phyloP scores from a whole-genome alignment of 2,888 invertebrate genomes.

The Sipha maydis region DNA sequence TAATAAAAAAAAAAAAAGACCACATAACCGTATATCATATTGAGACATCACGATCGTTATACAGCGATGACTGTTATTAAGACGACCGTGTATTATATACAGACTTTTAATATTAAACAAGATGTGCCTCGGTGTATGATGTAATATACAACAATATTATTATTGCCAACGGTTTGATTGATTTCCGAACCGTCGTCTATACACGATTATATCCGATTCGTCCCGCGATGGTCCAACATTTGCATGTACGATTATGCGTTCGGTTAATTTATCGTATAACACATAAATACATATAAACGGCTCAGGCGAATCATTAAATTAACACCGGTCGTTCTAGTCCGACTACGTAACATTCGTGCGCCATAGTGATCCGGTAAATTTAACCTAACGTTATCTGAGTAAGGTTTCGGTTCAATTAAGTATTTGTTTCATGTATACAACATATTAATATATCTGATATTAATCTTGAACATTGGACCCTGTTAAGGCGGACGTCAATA shows the following conservation, averaged over 20 bases:
- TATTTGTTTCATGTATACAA: too few species aligned
- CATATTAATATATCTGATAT: too few species aligned
- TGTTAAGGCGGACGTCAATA: too few species aligned
- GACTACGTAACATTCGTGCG: neutral
- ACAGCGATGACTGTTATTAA: neutral
- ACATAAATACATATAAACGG: too few species aligned
- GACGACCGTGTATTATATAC: neutral
- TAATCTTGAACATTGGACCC: too few species aligned
- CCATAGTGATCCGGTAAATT: too few species aligned
- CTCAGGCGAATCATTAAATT: neutral
- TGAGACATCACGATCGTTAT: neutral
- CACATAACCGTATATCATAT: neutral
- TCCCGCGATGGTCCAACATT: neutral
- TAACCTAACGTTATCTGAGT: too few species aligned
- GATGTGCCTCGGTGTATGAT: neutral
- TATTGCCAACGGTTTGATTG: slow-evolving; percentile 23
- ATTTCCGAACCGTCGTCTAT: neutral
- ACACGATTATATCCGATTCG: too few species aligned
- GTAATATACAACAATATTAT: neutral
- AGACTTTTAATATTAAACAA: too few species aligned
- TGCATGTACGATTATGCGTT: neutral
- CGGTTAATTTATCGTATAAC: neutral
- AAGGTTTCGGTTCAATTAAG: too few species aligned
- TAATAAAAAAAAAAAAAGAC: neutral
- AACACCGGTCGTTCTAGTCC: neutral